Conservation (phyloP, 2,888 invertebrate species). For the Onthophagus sagittarius region DNA sequence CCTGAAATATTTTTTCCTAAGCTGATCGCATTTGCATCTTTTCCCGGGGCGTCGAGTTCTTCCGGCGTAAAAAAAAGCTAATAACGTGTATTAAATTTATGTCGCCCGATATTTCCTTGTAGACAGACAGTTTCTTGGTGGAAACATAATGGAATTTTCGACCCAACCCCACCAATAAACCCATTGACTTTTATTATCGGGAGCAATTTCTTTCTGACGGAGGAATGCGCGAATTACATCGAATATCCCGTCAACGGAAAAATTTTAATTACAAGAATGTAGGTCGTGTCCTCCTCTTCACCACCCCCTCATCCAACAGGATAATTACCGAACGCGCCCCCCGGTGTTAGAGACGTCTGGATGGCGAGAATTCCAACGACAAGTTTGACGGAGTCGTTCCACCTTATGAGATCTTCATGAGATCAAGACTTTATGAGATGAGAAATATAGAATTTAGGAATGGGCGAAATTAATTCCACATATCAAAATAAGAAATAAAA, state of each 20-base stretch:
- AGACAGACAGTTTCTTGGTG: constrained; percentile 12
- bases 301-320: neutral
- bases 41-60: neutral
- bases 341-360: constrained; percentile 17
- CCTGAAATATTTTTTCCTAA: neutral
- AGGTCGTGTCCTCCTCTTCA: constrained; percentile 6
- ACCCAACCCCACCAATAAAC: constrained; percentile 2
- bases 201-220: constrained; percentile 7
- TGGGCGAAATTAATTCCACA: neutral
- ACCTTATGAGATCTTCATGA: neutral
- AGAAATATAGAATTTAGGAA: neutral
- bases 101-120: constrained; percentile 29
- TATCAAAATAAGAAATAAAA: too few relatives aligned
- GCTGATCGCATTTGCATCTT: constrained; percentile 7
- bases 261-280: constrained; percentile 16
- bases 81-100: constrained; percentile 38
- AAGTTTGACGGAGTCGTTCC: constrained; percentile 18
- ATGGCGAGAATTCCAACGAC: constrained; percentile 18
- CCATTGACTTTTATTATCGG: constrained; percentile 11
- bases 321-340: constrained; percentile 19
- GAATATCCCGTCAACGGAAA: neutral
- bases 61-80: constrained; percentile 32
- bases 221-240: neutral
- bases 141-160: constrained; percentile 18
- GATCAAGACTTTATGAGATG: neutral